Base-by-base conservation (phyloP, 2,888 invertebrate species). In the Tanypteryx hageni region DNA sequence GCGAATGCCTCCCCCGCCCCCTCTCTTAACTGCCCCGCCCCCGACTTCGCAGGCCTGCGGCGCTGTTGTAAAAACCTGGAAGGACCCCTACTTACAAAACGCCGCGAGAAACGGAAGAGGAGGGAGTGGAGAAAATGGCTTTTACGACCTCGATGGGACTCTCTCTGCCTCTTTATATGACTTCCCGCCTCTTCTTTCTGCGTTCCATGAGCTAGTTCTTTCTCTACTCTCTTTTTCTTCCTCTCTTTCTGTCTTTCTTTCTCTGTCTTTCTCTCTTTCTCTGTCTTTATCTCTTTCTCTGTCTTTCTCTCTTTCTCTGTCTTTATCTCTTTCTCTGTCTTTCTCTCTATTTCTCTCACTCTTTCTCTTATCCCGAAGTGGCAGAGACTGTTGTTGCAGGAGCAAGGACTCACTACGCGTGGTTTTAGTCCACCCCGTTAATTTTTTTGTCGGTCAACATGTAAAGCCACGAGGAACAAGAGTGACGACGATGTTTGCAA, bases 141-240 rank as follows among this genome's bases (percentile, higher is more conserved):
- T 89, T 89, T 89, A 89, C 56, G 89, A 89, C 89, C 89, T 89
- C 18, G 64, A 0, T 89, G 89, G 64, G 89, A 68, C 44, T 61
- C n/a, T 59, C 44, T 44, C 76, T 18, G 18, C 44, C 44, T 61
- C 61, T 61, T 61, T 18, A 13, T 61, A 16, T 76, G 76, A 76
- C 76, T 27, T 16, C 64, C 59, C 61, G 16, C 8, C 59, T 27
- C 64, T 89, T 31, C 31, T 76, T 76, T 76, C 27, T 76, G 27
- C 76, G 22, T 27, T 76, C 27, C 76, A 8, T 68, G 18, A 18
- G 64, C 27, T 76, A 76, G 27, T 27, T 76, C 18, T 27, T 27
- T 22, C 11, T 13, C 11, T 27, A 22, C 76, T 16, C 44, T 61
- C 5, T 16, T 59, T 11, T 14, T 14, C 14, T 59, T 59, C 10